A percentile compares a stretch with the other conserved stretches of the same genome.
Evolutionary conservation across 2,113 vertebrate genomes (phyloP).

Genomic region (Dicrurus megarhynchus): DNA sequence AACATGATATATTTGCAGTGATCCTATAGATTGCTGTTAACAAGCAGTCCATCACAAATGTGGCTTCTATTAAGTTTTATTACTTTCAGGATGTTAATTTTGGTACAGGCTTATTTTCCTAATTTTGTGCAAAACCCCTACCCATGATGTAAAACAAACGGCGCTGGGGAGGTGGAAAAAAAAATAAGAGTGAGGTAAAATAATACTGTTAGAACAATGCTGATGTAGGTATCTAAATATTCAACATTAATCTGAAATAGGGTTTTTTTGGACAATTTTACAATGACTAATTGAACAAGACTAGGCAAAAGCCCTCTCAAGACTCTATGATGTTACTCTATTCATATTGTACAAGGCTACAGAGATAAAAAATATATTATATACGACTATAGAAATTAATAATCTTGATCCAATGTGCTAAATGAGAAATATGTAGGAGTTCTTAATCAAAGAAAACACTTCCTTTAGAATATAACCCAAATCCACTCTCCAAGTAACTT

Average conservation of each 20-base stretch:
- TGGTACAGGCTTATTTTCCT: neutral
- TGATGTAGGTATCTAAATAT: neutral
- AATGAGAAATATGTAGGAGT: neutral
- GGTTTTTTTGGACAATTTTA: neutral
- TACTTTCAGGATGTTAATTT: constrained; percentile 18
- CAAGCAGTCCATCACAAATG: constrained; percentile 4
- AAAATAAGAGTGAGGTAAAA: neutral
- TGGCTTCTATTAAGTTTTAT: constrained; percentile 7
- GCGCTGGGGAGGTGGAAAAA: neutral
- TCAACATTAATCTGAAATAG: neutral
- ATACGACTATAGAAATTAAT: neutral
- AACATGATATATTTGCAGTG: neutral
- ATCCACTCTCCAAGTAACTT: neutral
- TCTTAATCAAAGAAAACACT: neutral
- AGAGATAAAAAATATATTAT: neutral
- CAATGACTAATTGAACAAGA: neutral
- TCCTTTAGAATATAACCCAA: neutral
- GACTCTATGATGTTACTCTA: rapidly evolving
- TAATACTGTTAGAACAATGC: neutral
- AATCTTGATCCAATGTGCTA: neutral
- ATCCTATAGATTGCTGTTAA: neutral
- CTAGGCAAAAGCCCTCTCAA: neutral
- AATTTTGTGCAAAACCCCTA: neutral
- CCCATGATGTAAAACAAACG: neutral
- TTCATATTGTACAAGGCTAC: neutral